Conservation (phyloP, 2,113 vertebrate species). For the Anolis sagrei region DNA sequence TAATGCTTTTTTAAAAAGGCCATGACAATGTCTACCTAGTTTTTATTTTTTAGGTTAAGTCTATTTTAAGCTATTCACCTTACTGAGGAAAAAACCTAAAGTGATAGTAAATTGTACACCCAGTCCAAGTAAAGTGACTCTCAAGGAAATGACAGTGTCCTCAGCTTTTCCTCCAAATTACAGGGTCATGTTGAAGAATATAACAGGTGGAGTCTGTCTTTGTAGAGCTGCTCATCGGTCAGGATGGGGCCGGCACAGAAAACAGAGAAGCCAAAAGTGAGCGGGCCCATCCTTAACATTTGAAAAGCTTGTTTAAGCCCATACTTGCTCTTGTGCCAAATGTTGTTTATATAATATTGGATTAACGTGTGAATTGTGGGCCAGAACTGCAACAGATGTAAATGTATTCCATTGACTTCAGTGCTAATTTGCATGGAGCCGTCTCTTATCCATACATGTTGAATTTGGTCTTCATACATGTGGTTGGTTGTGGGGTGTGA, state of each 20-base stretch:
- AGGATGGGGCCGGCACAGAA: background rate
- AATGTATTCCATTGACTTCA: rapidly evolving
- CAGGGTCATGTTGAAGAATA: background rate
- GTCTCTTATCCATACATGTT: slow-evolving; percentile 21
- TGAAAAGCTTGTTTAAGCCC: background rate
- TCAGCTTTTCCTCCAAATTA: background rate
- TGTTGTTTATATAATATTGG: slow-evolving; percentile 22
- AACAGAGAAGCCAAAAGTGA: background rate
- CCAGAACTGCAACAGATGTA: background rate
- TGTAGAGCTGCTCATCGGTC: background rate
- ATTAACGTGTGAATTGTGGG: background rate
- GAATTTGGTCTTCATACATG: background rate
- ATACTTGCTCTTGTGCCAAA: background rate
- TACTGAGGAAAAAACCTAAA: background rate
- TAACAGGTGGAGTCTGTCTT: slow-evolving; percentile 28
- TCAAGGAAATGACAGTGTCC: background rate
- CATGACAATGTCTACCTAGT: background rate
- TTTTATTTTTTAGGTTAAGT: background rate
- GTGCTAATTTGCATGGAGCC: slow-evolving; percentile 7
- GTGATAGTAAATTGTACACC: background rate
- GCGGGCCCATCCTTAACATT: slow-evolving; percentile 12
- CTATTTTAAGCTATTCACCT: background rate
- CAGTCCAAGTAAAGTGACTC: background rate
- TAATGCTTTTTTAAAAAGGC: background rate
- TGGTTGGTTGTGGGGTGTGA: slow-evolving; percentile 5